These are phyloP conservation scores for Celastrina argiolus DNA, from an alignment of 2,888 invertebrate genomes.

Conservation along the genomic window DNA sequence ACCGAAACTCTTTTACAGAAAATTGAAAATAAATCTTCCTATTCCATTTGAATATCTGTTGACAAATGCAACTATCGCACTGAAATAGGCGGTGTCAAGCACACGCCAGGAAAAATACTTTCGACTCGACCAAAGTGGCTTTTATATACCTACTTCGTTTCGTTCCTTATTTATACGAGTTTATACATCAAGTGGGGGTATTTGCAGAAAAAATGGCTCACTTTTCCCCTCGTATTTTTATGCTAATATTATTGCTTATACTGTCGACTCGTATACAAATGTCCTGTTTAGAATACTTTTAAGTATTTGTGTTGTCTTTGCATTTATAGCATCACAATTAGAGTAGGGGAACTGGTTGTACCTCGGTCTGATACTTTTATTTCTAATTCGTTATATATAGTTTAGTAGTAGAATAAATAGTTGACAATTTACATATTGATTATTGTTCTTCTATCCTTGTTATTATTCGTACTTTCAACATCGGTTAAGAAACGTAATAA, in stretches of 20 bases:
- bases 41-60: background rate
- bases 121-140: background rate
- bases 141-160: background rate
- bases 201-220: background rate
- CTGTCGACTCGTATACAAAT: slow-evolving; percentile 6
- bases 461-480: no score
- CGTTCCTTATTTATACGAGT: background rate
- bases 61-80: background rate
- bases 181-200: background rate
- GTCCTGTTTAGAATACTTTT: background rate
- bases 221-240: background rate
- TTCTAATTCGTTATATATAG: no score
- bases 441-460: no score
- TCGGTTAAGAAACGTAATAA: no score
- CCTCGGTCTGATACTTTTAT: no score
- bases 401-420: no score
- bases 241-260: background rate
- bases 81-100: background rate
- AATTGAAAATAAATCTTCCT: background rate
- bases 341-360: no score
- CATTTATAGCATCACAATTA: background rate
- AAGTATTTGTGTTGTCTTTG: background rate
- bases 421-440: no score
- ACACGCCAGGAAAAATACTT: background rate
- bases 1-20: background rate